phyloP scores from a whole-genome alignment of 2,113 vertebrate species.

The Protomyctophum bolini region DNA sequence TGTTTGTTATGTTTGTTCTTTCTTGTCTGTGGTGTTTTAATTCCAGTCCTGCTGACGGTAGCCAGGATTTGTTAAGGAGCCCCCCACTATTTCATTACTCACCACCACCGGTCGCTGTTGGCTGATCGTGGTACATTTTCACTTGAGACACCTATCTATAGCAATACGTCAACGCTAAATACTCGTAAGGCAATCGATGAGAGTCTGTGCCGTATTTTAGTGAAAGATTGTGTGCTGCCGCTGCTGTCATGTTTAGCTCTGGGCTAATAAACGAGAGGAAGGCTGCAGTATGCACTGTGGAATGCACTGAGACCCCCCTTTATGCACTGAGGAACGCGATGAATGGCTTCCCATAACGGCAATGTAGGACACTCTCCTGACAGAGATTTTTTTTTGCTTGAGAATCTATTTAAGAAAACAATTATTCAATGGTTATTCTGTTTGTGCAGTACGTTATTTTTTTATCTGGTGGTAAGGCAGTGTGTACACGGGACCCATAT shows the following conservation, averaged over 20 bases:
- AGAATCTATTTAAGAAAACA: conserved; percentile 19
- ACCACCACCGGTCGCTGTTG: conserved; percentile 21
- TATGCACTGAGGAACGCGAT: conserved; percentile 59
- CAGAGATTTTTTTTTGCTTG: background rate
- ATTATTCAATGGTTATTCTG: conserved; percentile 5
- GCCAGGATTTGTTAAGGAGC: conserved; percentile 41
- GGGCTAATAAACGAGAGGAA: conserved; percentile 26
- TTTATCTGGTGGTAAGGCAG: background rate
- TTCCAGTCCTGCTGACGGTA: conserved; percentile 45
- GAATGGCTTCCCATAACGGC: conserved; percentile 45
- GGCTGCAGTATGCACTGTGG: conserved; percentile 61
- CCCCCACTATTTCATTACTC: conserved; percentile 20
- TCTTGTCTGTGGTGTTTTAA: conserved; percentile 38
- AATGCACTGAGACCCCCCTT: conserved; percentile 26
- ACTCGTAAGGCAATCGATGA: conserved; percentile 24
- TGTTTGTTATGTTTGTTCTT: conserved; percentile 42
- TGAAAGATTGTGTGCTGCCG: conserved; percentile 29
- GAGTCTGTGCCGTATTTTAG: conserved; percentile 35
- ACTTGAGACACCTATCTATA: conserved; percentile 34
- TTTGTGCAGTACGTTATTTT: background rate
- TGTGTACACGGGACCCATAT: too few species aligned
- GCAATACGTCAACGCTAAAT: conserved; percentile 50
- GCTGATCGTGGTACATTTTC: conserved; percentile 26
- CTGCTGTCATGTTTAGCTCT: conserved; percentile 44
- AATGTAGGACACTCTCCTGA: conserved; percentile 30